phyloP scores from a whole-genome alignment of 2,888 invertebrate genomes.

The Peribatodes rhomboidaria region DNA sequence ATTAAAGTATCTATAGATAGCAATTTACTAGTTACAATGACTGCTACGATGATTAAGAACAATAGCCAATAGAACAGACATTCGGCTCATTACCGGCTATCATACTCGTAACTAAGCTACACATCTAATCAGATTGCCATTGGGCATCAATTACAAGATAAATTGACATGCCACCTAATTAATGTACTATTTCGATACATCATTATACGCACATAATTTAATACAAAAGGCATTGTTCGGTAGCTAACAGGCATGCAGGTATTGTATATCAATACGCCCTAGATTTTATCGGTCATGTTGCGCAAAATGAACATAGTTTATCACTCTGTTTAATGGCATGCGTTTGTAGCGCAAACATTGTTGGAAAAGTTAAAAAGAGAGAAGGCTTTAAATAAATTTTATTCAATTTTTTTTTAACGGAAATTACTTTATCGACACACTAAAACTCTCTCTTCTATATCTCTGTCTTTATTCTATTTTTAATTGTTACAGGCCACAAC shows the following conservation, averaged over 20 bases:
- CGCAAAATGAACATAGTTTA: conserved; percentile 14
- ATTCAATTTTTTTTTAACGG: no score
- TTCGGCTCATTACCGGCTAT: conserved; percentile 13
- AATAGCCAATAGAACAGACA: conserved; percentile 10
- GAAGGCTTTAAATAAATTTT: no score
- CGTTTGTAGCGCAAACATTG: not conserved
- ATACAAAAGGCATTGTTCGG: conserved; percentile 20
- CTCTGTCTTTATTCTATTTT: no score
- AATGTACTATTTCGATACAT: conserved; percentile 9
- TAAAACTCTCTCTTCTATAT: no score
- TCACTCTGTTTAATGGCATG: conserved; percentile 11
- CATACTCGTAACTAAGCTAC: not conserved
- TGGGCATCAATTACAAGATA: conserved; percentile 20
- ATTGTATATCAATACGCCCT: conserved; percentile 9
- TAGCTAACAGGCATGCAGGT: conserved; percentile 3
- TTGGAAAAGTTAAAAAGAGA: not conserved
- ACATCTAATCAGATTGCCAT: conserved; percentile 19
- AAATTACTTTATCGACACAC: no score
- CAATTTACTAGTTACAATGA: not conserved
- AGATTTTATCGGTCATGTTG: conserved; percentile 17
- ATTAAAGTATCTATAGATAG: not conserved
- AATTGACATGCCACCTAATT: conserved; percentile 34
- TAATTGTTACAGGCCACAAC: no score
- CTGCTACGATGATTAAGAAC: not conserved
- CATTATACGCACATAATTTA: conserved; percentile 11